These are phyloP conservation scores for Molothrus ater DNA, from an alignment of 2,797 vertebrate genomes.

Conservation along the genomic window DNA sequence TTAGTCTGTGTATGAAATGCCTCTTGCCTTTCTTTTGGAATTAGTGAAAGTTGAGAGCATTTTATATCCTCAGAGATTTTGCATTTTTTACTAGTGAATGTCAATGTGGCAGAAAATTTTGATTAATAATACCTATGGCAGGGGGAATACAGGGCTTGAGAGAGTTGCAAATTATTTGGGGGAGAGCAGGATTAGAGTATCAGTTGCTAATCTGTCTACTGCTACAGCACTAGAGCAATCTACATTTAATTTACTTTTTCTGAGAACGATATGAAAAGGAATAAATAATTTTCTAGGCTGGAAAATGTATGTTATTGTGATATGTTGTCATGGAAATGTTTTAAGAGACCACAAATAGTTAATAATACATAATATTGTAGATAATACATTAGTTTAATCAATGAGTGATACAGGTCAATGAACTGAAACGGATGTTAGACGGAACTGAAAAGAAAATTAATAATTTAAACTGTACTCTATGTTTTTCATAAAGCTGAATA, in stretches of 20 bases:
- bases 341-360: conserved; percentile 67
- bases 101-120: not conserved
- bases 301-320: conserved; percentile 64
- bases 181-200: not conserved
- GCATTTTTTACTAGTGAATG: not conserved
- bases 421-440: conserved; percentile 63
- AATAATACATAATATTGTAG: conserved; percentile 65
- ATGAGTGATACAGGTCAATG: conserved; percentile 64
- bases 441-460: conserved; percentile 62
- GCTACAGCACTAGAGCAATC: not conserved
- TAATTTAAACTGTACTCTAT: conserved; percentile 52
- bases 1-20: conserved; percentile 22
- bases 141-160: not conserved
- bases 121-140: not conserved
- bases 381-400: conserved; percentile 70
- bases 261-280: conserved; percentile 23
- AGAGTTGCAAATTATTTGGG: not conserved
- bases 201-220: not conserved
- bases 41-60: not conserved
- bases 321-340: conserved; percentile 61
- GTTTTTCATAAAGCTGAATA: conserved; percentile 62
- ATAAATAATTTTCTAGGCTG: not conserved
- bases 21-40: not conserved
- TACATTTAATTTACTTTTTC: not conserved
- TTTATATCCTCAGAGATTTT: not conserved